Base-by-base conservation (phyloP, 37 sponge, comb jelly and placozoan genomes). In the Lycopodina hypogea region DNA sequence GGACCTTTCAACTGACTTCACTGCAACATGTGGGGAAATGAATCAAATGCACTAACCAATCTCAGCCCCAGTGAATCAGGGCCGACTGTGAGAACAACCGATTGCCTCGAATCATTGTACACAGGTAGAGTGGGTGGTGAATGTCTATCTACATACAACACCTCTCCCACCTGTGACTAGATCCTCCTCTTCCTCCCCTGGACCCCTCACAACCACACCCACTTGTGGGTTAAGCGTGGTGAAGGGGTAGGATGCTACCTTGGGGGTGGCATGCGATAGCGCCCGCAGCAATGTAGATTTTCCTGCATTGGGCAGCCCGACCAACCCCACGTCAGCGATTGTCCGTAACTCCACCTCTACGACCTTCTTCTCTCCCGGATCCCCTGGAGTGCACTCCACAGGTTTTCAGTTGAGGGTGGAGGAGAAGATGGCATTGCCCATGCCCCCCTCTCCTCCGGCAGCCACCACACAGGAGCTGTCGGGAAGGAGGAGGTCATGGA, bases 221-320 rank as follows among this genome's bases (percentile, higher is more conserved):
- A 99, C 60, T 63, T 99, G 95, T 6, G 99, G 99, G 17, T 87
- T 91, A 53, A 96, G 86, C 9, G 99, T 99, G 24, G 99, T 99
- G 87, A 99, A 99, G 19, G 99, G 97, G 55, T 99, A 99, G 4
- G 96, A 80, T 24, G 96, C 99, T 15, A 99, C 94, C 17, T 72
- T 74, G 1, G 99, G 99, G 42, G 52, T 83, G 35, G 99, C 99
- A 18, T 84, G 42, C 18, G 99, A 96, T 2, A 99, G 68, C 14
- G 90, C 90, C 8, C 97, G 48, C 33, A 99, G 84, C 6, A 99
- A 64, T 8, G 95, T 87, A 0, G 96, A 96, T 79, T 99, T 99
- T 15, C 99, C 99, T 12, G 99, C 99, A 83, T 99, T 99, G 7
- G 99, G 99, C 40, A 93, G 91, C 28, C 99, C 99, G 57, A 95